A percentile compares a stretch with the other conserved stretches of the same genome.
These are phyloP conservation scores for Ornithoptera priamus DNA, from an alignment of 2,888 invertebrate species.

Conservation along the genomic window DNA sequence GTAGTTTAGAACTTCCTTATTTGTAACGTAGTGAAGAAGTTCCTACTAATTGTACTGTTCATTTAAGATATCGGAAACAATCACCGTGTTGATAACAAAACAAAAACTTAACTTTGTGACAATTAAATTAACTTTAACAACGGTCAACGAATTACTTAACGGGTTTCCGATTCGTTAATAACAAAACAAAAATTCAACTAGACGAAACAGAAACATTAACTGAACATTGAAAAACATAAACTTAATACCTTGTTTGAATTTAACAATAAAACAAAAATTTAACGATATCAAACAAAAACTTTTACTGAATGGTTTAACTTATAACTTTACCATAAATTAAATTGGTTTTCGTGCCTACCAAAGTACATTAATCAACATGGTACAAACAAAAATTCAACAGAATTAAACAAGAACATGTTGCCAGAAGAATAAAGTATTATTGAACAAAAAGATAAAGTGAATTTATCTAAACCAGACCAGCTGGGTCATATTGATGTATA, in stretches of 20 bases:
- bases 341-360: not conserved
- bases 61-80: conserved; percentile 26
- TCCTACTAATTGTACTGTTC: conserved; percentile 24
- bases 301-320: conserved; percentile 22
- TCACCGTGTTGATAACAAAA: conserved; percentile 23
- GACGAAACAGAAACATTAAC: conserved; percentile 20
- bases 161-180: conserved; percentile 19
- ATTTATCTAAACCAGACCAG: conserved; percentile 32
- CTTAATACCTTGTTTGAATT: conserved; percentile 4
- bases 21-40: conserved; percentile 10
- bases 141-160: conserved; percentile 4
- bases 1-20: conserved; percentile 25
- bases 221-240: conserved; percentile 5
- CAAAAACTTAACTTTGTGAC: conserved; percentile 33
- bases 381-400: not conserved
- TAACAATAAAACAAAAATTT: conserved; percentile 33
- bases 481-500: conserved; percentile 29
- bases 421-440: conserved; percentile 4
- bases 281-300: conserved; percentile 30
- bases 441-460: not conserved
- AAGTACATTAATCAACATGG: conserved; percentile 2
- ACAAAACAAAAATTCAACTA: conserved; percentile 39
- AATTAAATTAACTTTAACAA: conserved; percentile 29
- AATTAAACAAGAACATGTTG: conserved; percentile 11
- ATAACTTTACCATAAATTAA: not conserved